A percentile compares a stretch with the other conserved stretches of the same genome.
Evolutionary conservation across 2,113 vertebrate genomes (phyloP).

Genomic region (Prunella himalayana): DNA sequence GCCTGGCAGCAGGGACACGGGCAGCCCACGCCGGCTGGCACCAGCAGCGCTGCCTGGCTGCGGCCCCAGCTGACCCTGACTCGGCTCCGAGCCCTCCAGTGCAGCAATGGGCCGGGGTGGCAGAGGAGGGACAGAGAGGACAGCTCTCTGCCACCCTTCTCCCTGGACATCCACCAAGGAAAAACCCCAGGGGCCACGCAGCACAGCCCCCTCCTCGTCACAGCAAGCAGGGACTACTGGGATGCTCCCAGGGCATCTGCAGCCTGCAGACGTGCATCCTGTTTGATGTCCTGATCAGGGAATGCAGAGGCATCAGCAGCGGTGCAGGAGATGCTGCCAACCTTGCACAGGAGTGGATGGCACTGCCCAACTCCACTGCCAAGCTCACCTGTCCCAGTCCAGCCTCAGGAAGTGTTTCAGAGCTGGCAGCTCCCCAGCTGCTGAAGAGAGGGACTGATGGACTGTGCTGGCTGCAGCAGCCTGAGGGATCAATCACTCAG

Average conservation of each 20-base stretch:
- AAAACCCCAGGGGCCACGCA: accelerated
- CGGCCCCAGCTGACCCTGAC: not conserved
- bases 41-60: not conserved
- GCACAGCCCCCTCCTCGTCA: not conserved
- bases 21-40: not conserved
- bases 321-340: not conserved
- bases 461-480: not conserved
- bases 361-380: accelerated
- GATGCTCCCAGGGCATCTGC: accelerated
- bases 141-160: not conserved
- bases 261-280: not conserved
- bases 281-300: accelerated
- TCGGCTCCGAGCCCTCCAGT: not conserved
- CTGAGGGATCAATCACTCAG: accelerated
- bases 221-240: accelerated
- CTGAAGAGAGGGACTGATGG: not conserved
- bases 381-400: not conserved
- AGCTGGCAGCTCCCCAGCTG: not conserved
- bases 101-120: accelerated
- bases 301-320: not conserved
- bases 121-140: not conserved
- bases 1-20: not conserved
- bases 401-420: accelerated
- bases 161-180: not conserved
- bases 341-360: accelerated